A percentile compares a stretch with the other conserved stretches of the same genome.
Conservation (phyloP, 1,140 invertebrate species). For the Tetramorium simillimum region DNA sequence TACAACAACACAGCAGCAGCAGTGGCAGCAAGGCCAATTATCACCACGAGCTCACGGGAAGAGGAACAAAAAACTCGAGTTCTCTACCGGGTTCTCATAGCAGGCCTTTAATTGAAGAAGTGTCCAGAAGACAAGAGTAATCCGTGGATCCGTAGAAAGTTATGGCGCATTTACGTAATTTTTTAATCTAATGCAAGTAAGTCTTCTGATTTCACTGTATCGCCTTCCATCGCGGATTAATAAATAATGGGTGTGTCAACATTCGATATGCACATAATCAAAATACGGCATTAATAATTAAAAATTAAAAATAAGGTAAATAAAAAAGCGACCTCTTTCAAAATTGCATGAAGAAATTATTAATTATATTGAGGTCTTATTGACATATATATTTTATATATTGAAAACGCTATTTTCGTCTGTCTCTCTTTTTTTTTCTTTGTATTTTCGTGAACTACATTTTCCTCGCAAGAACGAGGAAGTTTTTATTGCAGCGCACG, state of each 20-base stretch:
- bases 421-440: neutral
- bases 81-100: conserved; percentile 65
- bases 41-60: conserved; percentile 33
- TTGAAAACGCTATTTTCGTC: neutral
- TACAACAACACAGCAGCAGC: neutral
- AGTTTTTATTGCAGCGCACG: neutral
- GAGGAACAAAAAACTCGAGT: conserved; percentile 53
- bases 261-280: neutral
- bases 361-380: neutral
- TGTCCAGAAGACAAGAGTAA: conserved; percentile 38
- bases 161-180: conserved; percentile 30
- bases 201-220: neutral
- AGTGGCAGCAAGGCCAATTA: conserved; percentile 58
- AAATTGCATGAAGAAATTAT: neutral
- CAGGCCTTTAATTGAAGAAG: conserved; percentile 52
- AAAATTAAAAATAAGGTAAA: neutral
- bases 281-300: neutral
- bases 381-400: neutral
- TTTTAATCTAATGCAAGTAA: conserved; percentile 19
- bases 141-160: conserved; percentile 13
- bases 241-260: neutral
- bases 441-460: neutral
- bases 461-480: neutral
- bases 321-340: neutral
- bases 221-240: neutral